Evolutionary conservation across 2,113 vertebrate species (phyloP).

Genomic region (Rhynchomys soricoides): DNA sequence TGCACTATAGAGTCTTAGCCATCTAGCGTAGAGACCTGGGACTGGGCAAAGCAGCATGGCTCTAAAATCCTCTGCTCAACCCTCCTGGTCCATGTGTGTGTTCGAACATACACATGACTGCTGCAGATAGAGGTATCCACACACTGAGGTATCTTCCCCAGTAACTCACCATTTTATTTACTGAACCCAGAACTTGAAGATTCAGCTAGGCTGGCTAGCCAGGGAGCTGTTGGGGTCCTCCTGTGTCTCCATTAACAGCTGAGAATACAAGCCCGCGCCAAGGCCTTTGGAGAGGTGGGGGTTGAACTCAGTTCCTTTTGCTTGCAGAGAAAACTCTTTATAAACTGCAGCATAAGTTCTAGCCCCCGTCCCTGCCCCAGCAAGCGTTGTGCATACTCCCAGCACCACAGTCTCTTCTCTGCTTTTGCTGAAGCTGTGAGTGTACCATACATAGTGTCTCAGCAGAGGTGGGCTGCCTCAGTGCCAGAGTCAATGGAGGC

Average conservation of each 20-base stretch:
- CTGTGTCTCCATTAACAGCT: neutral
- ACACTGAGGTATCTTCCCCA: neutral
- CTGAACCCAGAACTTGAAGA: neutral
- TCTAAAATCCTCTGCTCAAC: neutral
- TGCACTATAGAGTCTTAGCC: too few relatives aligned
- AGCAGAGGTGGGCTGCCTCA: conserved; percentile 8
- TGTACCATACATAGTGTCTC: neutral
- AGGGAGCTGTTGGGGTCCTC: neutral
- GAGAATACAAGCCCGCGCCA: neutral
- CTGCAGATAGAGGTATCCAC: neutral
- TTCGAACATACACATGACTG: neutral
- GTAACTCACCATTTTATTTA: neutral
- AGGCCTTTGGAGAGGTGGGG: neutral
- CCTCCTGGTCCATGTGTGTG: neutral
- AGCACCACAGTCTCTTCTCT: neutral
- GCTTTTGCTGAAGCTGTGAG: neutral
- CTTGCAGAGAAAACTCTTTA: neutral
- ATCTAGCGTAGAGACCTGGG: fast-evolving
- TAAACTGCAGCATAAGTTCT: neutral
- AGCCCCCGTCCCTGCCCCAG: fast-evolving
- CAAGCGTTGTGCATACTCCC: neutral
- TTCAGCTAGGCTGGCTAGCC: neutral
- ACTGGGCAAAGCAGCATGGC: fast-evolving
- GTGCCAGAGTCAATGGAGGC: neutral
- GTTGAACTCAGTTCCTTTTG: neutral